A percentile compares a stretch with the other conserved stretches of the same genome.
Conservation (phyloP, 1,140 invertebrate genomes). For the Papilio polyxenes region DNA sequence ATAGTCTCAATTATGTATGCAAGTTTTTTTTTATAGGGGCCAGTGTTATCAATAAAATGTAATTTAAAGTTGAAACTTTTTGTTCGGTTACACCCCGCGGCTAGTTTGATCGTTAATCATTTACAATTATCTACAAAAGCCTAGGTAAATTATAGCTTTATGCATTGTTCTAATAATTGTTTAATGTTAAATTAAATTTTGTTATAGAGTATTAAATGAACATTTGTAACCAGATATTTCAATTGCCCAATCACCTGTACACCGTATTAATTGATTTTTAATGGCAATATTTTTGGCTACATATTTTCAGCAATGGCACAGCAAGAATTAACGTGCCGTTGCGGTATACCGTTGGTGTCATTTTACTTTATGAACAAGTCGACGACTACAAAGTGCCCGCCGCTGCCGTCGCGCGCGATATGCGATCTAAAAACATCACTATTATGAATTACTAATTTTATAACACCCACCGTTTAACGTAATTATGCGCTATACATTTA, state of each 20-base stretch:
- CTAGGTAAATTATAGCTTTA: background rate
- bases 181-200: too few relatives aligned
- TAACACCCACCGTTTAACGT: conserved; percentile 57
- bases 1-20: conserved; percentile 43
- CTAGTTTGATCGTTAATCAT: background rate
- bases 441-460: conserved; percentile 75
- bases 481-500: conserved; percentile 70
- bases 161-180: background rate
- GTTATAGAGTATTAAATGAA: background rate
- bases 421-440: conserved; percentile 72
- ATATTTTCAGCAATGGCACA: background rate
- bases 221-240: background rate
- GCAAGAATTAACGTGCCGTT: background rate
- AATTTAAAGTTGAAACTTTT: conserved; percentile 11
- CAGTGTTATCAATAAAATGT: conserved; percentile 30
- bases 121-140: background rate
- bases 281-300: background rate
- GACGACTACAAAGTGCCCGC: conserved; percentile 59
- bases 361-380: conserved; percentile 73
- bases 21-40: conserved; percentile 21
- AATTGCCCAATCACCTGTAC: background rate
- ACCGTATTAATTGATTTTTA: too few relatives aligned
- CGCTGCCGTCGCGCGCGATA: conserved; percentile 54
- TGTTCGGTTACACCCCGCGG: conserved; percentile 11
- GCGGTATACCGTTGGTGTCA: conserved; percentile 43